Base-by-base conservation (phyloP, 2,113 vertebrate species). In the Rhynchopsitta pachyrhyncha region DNA sequence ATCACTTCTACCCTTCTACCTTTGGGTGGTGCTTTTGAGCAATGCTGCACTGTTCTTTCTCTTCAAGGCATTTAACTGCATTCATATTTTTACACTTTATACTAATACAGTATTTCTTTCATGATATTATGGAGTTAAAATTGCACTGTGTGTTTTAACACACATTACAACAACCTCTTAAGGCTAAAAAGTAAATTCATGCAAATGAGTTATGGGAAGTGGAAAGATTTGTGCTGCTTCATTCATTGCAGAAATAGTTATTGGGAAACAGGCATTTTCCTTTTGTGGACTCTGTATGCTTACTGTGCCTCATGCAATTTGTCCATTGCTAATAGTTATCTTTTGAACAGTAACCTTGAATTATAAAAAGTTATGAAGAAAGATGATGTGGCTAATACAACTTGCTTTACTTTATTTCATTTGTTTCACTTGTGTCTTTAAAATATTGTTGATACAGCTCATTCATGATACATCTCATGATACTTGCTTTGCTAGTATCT, bases 11-110 rank as follows among this genome's bases (percentile, higher is more conserved):
- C 98, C 98, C 46, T 97, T 95, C 95, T 50, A 90, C 98, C 98
- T 98, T 95, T 98, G 97, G 98, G 98, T 98, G 98, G 98, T 96
- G 98, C 98, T 98, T 98, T 98, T 98, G 98, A 98, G 98, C 98
- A 98, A 95, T 39, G 95, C 96, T 98, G 85, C 75, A 37, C 49
- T 1, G 74, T 31, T 39, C 88, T 79, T 79, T 86, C 83, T 57
- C 13, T 85, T 78, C 11, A 2, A 92, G 76, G 77, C 91, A 59
- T 86, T 74, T 77, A 86, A 41, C 73, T 50, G 92, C 73, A 18
- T 82, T 96, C 84, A 44, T 92, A 77, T 95, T 96, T 97, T 80
- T 77, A 17, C 82, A 94, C 97, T 98, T 98, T 97, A 94, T 98
- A 60, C 96, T 97, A 97, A 97, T 97, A 97, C 93, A 96, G 88